Percentiles rank a stretch among this genome's conserved stretches.
phyloP scores from a whole-genome alignment of 1,140 invertebrate species.

The Bacillus rossius region DNA sequence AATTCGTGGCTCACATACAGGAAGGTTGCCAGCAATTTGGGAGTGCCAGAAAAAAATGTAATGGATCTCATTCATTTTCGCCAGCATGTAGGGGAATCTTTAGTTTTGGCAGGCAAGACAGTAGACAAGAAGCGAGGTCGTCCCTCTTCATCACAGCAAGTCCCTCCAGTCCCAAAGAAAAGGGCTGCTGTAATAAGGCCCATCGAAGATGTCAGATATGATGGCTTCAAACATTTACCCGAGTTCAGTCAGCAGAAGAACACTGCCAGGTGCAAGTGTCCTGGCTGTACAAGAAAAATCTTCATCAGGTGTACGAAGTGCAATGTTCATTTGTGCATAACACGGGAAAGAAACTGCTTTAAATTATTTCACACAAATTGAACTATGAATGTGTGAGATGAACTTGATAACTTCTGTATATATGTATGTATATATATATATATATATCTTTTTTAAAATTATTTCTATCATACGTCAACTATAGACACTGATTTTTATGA shows the following conservation, averaged over 20 bases:
- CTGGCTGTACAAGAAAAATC: conserved; percentile 8
- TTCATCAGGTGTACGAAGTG: conserved; percentile 10
- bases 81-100: conserved; percentile 10
- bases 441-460: too few relatives aligned
- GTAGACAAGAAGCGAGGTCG: conserved; percentile 9
- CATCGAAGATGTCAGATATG: conserved; percentile 6
- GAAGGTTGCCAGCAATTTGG: conserved; percentile 7
- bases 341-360: conserved; percentile 12
- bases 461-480: too few relatives aligned
- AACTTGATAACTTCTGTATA: too few relatives aligned
- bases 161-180: neutral
- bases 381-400: too few relatives aligned
- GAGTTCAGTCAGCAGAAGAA: conserved; percentile 9
- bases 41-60: neutral
- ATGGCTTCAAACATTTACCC: conserved; percentile 10
- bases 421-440: too few relatives aligned
- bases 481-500: too few relatives aligned
- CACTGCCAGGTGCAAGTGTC: conserved; percentile 2
- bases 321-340: conserved; percentile 6
- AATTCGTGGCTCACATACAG: conserved; percentile 32
- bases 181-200: neutral
- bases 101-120: conserved; percentile 1
- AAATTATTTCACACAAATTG: conserved; percentile 7
- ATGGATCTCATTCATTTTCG: conserved; percentile 15
- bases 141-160: conserved; percentile 2